phyloP scores from a whole-genome alignment of 2,797 vertebrate genomes.

The Chaetodon trifasciatus region DNA sequence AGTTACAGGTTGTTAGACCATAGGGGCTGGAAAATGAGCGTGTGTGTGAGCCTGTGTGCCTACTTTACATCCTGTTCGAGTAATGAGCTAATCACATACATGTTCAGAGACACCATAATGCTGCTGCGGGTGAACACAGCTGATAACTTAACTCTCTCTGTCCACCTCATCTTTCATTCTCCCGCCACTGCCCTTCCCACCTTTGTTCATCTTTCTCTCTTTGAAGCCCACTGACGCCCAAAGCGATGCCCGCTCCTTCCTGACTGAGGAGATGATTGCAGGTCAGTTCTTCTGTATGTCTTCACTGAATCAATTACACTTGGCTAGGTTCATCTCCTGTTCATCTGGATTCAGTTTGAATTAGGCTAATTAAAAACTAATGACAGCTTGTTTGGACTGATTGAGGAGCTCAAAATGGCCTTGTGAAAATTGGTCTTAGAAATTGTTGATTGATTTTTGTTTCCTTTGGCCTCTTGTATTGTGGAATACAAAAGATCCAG shows the following conservation, averaged over 20 bases:
- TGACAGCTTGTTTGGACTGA: background rate
- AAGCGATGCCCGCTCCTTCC: constrained; percentile 95
- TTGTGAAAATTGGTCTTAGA: background rate
- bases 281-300: constrained; percentile 81
- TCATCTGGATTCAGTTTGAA: background rate
- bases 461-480: background rate
- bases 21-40: too few species aligned
- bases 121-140: background rate
- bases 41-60: too few species aligned
- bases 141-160: constrained; percentile 7
- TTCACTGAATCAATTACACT: background rate
- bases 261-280: constrained; percentile 97
- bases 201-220: background rate
- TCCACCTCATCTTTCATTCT: background rate
- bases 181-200: background rate
- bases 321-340: background rate
- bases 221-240: constrained; percentile 94
- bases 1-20: background rate
- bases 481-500: background rate
- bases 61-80: background rate
- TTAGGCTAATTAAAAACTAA: background rate
- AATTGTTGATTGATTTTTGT: background rate
- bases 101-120: background rate
- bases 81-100: background rate
- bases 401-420: background rate